phyloP scores from a whole-genome alignment of 2,113 vertebrate genomes.

The Antechinus stuartii region DNA sequence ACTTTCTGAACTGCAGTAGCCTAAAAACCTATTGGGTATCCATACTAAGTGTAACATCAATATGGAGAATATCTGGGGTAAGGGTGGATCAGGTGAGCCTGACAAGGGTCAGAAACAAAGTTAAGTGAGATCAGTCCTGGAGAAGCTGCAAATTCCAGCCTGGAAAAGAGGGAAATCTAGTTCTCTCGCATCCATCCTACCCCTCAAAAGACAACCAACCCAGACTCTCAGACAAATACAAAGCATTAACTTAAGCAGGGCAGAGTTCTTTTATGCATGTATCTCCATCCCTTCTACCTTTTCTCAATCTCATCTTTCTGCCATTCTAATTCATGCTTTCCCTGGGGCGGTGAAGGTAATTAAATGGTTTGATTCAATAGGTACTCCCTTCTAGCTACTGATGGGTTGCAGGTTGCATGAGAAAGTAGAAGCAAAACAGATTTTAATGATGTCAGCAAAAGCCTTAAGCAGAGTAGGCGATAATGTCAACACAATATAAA shows the following conservation, averaged over 20 bases:
- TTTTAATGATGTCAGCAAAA: slow-evolving; percentile 8
- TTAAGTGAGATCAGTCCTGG: neutral
- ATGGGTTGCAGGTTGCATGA: neutral
- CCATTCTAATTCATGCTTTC: neutral
- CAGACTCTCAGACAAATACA: neutral
- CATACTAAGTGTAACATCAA: neutral
- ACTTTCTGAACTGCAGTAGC: neutral
- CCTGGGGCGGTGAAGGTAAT: neutral
- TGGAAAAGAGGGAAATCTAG: neutral
- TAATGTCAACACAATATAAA: slow-evolving; percentile 5
- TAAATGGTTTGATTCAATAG: slow-evolving; percentile 5
- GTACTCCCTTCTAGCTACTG: neutral
- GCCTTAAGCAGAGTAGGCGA: neutral
- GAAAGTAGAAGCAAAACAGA: neutral
- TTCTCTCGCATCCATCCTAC: too few species aligned
- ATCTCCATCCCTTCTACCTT: neutral
- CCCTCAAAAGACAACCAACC: neutral
- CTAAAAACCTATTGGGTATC: neutral
- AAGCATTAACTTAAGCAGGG: neutral
- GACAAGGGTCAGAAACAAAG: neutral
- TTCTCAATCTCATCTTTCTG: neutral
- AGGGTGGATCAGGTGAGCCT: neutral
- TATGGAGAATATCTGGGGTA: neutral
- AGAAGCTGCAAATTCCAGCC: neutral
- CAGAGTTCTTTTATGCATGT: neutral